Evolutionary conservation across 1,140 invertebrate species (phyloP), one percentile per base, ranked within the genome.

Genomic region (Mylabris phalerata): DNA sequence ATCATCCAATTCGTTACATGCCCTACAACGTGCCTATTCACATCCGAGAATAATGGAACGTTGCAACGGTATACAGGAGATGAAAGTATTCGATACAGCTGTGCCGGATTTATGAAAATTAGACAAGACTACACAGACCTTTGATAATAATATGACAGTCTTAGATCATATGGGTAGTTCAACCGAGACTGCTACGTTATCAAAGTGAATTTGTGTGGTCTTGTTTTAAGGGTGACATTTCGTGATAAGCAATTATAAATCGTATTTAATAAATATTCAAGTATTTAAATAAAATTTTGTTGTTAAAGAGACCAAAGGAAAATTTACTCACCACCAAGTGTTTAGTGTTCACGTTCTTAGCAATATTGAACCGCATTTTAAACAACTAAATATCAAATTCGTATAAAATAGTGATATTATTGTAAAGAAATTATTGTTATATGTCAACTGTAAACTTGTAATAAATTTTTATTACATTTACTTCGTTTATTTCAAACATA

Each of bases 1-100:
- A 7, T 86, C 84, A 32, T 84, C 83, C 2, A 82, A 77, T 55
- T 86, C 84, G 43, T 73, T 87, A 9, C 84, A 85, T 67, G 81
- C 80, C 26, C 77, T 85, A 54, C 83, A 84, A 52, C 55, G 67
- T 7, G 62, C 71, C 5, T 73, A 70, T 55, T 51, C 61, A 3
- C 64, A 66, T 24, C 58, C 62, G 2, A 52, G 57, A 32, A 32
- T 42, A n/a, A 63, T 69, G 60, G 65, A 71, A n/a, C 40, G 61
- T n/a, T 70, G 68, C 48, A 72, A 69, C 48, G 69, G 70, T 4
- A 24, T 64, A 42, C 68, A 71, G 41, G 71, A 73, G 55, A 59
- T 71, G 65, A 66, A 62, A 19, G 55, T 67, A 26, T 57, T 71
- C 4, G 66, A 71, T 50, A 63, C 61, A 9, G 55, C 67, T 1